Evolutionary conservation across 2,888 invertebrate species (phyloP).

Genomic region (Lapara coniferarum): DNA sequence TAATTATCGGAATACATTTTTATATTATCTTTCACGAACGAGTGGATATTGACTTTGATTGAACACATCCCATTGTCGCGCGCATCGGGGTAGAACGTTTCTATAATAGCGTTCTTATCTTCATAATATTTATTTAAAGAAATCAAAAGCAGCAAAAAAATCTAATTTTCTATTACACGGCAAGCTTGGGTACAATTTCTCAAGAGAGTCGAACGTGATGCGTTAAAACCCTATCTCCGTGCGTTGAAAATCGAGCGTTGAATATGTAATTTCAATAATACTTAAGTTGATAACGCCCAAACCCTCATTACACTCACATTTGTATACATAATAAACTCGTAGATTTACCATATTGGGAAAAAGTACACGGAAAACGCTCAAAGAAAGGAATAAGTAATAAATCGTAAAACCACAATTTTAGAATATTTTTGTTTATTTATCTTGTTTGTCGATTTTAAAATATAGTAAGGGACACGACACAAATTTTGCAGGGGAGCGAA

Average conservation of each 20-base stretch:
- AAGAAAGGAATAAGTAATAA: too few species aligned
- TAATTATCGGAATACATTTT: neutral
- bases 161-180: conserved; percentile 33
- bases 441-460: too few species aligned
- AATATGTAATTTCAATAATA: conserved; percentile 61
- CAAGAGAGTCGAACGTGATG: conserved; percentile 51
- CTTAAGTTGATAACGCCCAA: conserved; percentile 29
- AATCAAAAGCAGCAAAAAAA: conserved; percentile 14
- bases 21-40: neutral
- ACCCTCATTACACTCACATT: neutral
- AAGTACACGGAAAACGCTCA: too few species aligned
- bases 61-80: neutral
- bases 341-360: too few species aligned
- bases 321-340: too few species aligned
- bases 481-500: too few species aligned
- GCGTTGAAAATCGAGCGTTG: conserved; percentile 50
- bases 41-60: neutral
- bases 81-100: neutral
- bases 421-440: too few species aligned
- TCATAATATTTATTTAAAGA: conserved; percentile 2
- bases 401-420: too few species aligned
- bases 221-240: conserved; percentile 48
- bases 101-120: conserved; percentile 16
- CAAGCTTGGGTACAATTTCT: conserved; percentile 42
- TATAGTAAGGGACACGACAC: too few species aligned